Percentiles rank a stretch among this genome's conserved stretches.
phyloP scores from a whole-genome alignment of 2,113 vertebrate species.

The Eulemur rufifrons region DNA sequence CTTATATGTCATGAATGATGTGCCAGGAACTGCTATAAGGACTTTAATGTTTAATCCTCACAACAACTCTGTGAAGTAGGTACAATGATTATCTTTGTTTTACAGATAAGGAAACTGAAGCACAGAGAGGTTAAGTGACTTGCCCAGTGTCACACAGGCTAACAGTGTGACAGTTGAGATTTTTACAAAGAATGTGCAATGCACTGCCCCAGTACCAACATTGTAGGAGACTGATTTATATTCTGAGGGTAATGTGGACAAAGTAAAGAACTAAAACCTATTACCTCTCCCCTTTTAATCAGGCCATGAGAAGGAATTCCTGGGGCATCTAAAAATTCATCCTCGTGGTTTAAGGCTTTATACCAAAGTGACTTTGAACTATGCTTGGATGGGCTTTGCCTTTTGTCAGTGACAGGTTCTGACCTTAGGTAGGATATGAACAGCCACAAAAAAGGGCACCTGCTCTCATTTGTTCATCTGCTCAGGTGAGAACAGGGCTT shows the following conservation, averaged over 20 bases:
- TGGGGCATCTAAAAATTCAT: neutral
- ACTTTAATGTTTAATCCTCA: neutral
- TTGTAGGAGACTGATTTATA: neutral
- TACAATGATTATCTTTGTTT: neutral
- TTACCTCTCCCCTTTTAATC: constrained; percentile 27
- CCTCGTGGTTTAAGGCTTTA: constrained; percentile 3
- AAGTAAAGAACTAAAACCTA: constrained; percentile 9
- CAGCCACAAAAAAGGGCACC: neutral
- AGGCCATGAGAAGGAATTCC: neutral
- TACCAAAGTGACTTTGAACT: constrained; percentile 41
- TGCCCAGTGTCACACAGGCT: neutral
- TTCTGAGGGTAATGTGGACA: constrained; percentile 5
- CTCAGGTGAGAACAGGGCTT: neutral
- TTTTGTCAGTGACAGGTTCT: constrained; percentile 42
- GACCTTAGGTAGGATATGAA: constrained; percentile 21
- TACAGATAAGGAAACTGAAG: neutral
- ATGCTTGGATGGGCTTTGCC: constrained; percentile 6
- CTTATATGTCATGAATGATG: neutral
- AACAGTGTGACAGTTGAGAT: neutral
- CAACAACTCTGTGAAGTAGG: neutral
- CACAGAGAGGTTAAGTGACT: neutral
- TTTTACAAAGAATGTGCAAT: neutral
- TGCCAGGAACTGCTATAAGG: neutral
- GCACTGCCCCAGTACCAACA: neutral
- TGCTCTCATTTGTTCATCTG: neutral